Conservation (phyloP, 2,113 vertebrate genomes). For the Pundamilia nyererei region DNA sequence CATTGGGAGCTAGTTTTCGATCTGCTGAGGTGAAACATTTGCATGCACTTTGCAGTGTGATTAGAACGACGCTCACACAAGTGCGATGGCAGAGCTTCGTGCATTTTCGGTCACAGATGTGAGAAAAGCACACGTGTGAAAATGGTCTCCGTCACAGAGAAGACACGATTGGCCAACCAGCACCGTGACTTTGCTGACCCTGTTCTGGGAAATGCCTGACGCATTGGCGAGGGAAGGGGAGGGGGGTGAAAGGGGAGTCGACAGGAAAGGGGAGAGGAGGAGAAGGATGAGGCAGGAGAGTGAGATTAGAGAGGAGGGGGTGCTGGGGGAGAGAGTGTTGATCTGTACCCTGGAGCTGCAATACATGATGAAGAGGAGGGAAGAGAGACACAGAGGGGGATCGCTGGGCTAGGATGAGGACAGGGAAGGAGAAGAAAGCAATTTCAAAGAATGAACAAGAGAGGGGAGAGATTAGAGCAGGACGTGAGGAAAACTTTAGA, state of each 20-base stretch:
- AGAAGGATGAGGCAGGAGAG: not conserved
- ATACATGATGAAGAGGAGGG: not conserved
- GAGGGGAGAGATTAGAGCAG: not conserved
- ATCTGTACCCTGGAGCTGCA: not conserved
- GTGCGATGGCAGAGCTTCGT: not conserved
- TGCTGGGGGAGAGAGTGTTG: not conserved
- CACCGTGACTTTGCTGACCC: conserved; percentile 25
- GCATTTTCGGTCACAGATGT: not conserved
- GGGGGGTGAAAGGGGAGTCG: conserved; percentile 8
- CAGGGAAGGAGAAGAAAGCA: not conserved
- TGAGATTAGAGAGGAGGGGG: conserved; percentile 21
- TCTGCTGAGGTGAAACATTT: conserved; percentile 56
- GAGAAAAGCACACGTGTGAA: not conserved
- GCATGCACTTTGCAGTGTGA: conserved; percentile 21
- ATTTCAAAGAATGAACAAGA: not conserved
- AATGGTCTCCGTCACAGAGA: not conserved
- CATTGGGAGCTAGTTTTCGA: conserved; percentile 38
- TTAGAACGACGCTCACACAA: not conserved
- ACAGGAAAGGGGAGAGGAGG: not conserved
- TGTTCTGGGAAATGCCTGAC: not conserved
- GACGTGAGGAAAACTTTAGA: not conserved
- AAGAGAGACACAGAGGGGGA: not conserved
- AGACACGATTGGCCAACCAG: conserved; percentile 9
- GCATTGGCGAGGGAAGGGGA: not conserved
- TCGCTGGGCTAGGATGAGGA: not conserved